phyloP scores from a whole-genome alignment of 2,113 vertebrate genomes.

The Holacanthus passer region DNA sequence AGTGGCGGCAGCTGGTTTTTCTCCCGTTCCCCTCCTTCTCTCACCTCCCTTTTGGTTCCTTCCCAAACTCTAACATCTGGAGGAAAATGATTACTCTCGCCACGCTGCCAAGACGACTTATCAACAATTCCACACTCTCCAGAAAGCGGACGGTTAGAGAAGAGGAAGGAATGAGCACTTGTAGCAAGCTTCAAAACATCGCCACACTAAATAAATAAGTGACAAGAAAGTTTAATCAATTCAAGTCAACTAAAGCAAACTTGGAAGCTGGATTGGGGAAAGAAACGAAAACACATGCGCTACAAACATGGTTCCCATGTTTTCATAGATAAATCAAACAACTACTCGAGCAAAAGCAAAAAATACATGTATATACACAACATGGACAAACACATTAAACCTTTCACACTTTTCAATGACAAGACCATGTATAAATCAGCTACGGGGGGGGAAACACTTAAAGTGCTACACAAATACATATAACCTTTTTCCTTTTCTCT shows the following conservation, averaged over 20 bases:
- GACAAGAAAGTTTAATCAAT: constrained; percentile 56
- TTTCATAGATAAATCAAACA: constrained; percentile 44
- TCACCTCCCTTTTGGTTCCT: constrained; percentile 65
- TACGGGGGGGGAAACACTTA: neutral
- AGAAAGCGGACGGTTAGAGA: constrained; percentile 52
- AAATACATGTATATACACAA: neutral
- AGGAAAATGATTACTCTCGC: constrained; percentile 80
- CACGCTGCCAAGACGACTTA: constrained; percentile 78
- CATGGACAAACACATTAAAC: neutral
- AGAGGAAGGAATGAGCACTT: constrained; percentile 53
- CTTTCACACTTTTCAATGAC: neutral
- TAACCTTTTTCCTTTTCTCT: constrained; percentile 14
- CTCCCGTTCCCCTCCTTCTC: constrained; percentile 45
- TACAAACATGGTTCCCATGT: constrained; percentile 37
- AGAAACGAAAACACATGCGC: constrained; percentile 36
- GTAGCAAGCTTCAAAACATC: constrained; percentile 62
- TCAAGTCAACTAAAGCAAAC: constrained; percentile 54
- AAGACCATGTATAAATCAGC: neutral
- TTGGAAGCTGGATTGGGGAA: constrained; percentile 26
- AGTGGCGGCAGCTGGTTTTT: constrained; percentile 72
- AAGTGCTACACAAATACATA: neutral
- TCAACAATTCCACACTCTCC: constrained; percentile 77
- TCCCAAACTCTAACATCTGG: constrained; percentile 81
- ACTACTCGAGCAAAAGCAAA: constrained; percentile 1
- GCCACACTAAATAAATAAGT: constrained; percentile 63